A percentile compares a stretch with the other conserved stretches of the same genome.
phyloP scores from a whole-genome alignment of 2,113 vertebrate species.

The Entosphenus tridentatus region DNA sequence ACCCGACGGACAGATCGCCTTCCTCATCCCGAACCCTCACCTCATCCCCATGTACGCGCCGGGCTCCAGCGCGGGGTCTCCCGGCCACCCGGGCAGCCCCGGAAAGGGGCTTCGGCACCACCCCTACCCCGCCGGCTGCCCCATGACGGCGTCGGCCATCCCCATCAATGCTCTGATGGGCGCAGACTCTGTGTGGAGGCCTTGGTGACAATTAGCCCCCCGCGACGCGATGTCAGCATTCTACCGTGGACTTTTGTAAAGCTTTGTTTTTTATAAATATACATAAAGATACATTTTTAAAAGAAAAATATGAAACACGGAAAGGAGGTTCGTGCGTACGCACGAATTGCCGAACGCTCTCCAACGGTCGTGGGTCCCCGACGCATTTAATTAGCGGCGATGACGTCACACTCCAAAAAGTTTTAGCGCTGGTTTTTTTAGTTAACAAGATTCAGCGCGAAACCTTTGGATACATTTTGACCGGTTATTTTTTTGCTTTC shows the following conservation, averaged over 20 bases:
- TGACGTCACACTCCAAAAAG: too few species aligned
- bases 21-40: constrained; percentile 70
- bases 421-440: too few species aligned
- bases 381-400: too few species aligned
- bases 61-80: constrained; percentile 35
- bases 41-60: constrained; percentile 39
- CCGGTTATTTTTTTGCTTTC: too few species aligned
- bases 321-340: too few species aligned
- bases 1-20: constrained; percentile 87
- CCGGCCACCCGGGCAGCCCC: constrained; percentile 17
- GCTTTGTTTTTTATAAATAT: background rate
- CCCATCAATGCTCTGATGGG: constrained; percentile 11
- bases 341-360: too few species aligned
- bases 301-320: background rate
- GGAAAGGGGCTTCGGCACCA: background rate
- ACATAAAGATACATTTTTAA: background rate
- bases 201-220: constrained; percentile 39
- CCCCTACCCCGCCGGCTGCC: background rate
- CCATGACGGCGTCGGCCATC: background rate
- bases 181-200: constrained; percentile 79
- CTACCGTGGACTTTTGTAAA: background rate
- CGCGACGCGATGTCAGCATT: background rate
- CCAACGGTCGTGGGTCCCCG: too few species aligned
- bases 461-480: too few species aligned
- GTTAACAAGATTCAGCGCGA: too few species aligned